phyloP scores from a whole-genome alignment of 1,140 invertebrate species.

The Drosophila serrata region DNA sequence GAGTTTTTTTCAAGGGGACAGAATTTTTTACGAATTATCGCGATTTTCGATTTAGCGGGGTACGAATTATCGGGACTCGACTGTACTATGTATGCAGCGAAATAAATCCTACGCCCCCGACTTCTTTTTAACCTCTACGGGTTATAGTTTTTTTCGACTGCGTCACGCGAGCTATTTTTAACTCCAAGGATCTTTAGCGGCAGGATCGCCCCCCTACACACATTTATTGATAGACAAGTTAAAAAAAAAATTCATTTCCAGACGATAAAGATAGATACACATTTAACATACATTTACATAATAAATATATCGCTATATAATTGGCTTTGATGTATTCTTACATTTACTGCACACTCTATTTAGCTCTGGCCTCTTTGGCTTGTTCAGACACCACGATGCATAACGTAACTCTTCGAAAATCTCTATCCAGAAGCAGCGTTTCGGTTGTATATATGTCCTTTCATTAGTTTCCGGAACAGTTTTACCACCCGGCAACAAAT shows the following conservation, averaged over 20 bases:
- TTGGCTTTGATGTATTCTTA: slow-evolving; percentile 16
- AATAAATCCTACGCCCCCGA: too few relatives aligned
- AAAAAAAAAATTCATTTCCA: not conserved
- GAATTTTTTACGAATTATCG: too few relatives aligned
- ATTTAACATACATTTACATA: not conserved
- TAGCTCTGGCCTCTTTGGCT: slow-evolving; percentile 90
- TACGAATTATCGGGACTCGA: too few relatives aligned
- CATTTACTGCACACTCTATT: slow-evolving; percentile 90
- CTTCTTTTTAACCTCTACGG: too few relatives aligned
- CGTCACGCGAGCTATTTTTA: too few relatives aligned
- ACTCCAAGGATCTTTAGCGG: too few relatives aligned
- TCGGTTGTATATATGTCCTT: slow-evolving; percentile 34
- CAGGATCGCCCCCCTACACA: too few relatives aligned
- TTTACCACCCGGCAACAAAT: slow-evolving; percentile 86
- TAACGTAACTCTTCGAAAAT: slow-evolving; percentile 93
- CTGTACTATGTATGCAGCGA: too few relatives aligned
- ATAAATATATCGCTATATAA: not conserved
- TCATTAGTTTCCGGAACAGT: not conserved
- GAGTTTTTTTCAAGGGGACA: too few relatives aligned
- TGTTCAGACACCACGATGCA: slow-evolving; percentile 93
- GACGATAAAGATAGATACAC: not conserved
- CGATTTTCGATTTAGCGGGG: too few relatives aligned
- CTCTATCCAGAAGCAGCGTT: slow-evolving; percentile 91
- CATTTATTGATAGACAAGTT: too few relatives aligned
- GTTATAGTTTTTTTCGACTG: too few relatives aligned